Evolutionary conservation across 2,797 vertebrate genomes (phyloP).

Genomic region (Mormyrops boulengeri): DNA sequence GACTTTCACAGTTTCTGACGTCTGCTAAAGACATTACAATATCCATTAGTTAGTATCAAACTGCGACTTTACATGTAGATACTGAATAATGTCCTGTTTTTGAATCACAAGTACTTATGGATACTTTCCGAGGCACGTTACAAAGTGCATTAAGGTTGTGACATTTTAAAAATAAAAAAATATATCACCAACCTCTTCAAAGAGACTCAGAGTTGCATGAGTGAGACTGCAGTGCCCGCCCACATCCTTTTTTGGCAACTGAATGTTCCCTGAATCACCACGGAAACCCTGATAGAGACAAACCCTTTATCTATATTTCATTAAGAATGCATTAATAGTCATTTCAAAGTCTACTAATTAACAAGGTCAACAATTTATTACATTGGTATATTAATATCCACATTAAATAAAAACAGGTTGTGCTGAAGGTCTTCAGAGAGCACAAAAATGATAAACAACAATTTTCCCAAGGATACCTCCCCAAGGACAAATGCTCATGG

Average conservation of each 20-base stretch:
- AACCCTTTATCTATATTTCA: neutral
- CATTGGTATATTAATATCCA: neutral
- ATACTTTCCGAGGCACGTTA: neutral
- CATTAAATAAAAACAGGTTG: neutral
- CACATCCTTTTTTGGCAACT: conserved; percentile 65
- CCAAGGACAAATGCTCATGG: neutral
- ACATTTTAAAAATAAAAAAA: neutral
- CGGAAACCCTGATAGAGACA: conserved; percentile 55
- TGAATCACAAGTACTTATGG: neutral
- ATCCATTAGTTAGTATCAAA: neutral
- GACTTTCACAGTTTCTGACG: neutral
- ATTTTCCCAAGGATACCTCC: neutral
- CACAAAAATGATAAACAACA: neutral
- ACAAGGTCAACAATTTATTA: neutral
- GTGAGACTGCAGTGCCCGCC: conserved; percentile 69
- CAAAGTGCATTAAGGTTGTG: neutral
- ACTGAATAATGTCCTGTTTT: neutral
- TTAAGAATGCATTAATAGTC: neutral
- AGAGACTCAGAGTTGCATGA: conserved; percentile 66
- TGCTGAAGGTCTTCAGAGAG: neutral
- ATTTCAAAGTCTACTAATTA: neutral
- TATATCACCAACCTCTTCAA: conserved; percentile 62
- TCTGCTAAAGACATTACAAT: neutral
- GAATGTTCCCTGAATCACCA: conserved; percentile 60
- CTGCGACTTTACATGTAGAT: neutral